Base-by-base conservation (phyloP, 1,140 invertebrate species). In the Watersipora subatra region DNA sequence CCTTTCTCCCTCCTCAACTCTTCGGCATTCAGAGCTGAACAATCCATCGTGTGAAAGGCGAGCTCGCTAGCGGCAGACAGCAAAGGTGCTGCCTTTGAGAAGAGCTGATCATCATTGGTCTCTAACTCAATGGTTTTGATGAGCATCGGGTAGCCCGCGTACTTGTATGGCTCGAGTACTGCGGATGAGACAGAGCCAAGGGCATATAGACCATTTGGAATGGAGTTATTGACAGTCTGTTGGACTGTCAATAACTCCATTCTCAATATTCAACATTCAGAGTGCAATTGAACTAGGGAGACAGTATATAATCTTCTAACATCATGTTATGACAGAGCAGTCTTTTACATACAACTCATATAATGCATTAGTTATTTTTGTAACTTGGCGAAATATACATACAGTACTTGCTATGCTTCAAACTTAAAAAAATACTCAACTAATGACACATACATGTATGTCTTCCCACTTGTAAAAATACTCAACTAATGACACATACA, bases 121-220 rank as follows among this genome's bases (percentile, higher is more conserved):
- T 99, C 95, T 74, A 97, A 80, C 73, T 88, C 85, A 64, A 99
- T 93, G 0, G 95, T 99, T 79, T 93, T 93, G 28, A 99, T 92
- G 12, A 99, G 82, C 82, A 97, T 94, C 0, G 91, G 91, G 83
- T 99, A 99, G 2, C 97, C 97, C 61, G 97, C 92, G 82, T 99
- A 99, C 80, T 99, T 99, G 82, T 97, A 99, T 1, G 93, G 93
- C 66, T 90, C 85, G 29, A 99, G 80, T 68, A 92, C 92, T 92
- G 71, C 71, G 66, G 81, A 78, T 17, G 22, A 17, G 46, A 17
- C 46, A 17, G 17, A 55, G 46, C 17, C 46, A 55, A 55, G 17
- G 46, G 22, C 17, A 22, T 55, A 55, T n/a, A n/a, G n/a, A n/a
- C n/a, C n/a, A n/a, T n/a, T n/a, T n/a, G n/a, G n/a, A n/a, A n/a